Evolutionary conservation across 1,140 invertebrate genomes (phyloP).

Genomic region (Papilio machaon): DNA sequence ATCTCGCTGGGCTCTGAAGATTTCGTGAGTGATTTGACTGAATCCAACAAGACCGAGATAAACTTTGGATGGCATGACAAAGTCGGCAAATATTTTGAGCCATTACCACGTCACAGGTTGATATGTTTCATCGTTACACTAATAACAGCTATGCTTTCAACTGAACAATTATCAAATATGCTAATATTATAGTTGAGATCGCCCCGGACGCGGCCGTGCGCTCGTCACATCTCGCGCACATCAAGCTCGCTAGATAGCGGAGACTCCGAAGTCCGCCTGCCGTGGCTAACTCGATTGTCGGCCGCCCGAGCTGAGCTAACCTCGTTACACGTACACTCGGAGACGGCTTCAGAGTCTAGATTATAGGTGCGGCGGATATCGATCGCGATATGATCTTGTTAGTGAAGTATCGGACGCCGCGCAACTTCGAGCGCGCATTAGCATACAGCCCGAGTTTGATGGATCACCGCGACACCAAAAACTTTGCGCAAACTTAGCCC

Average conservation of each 20-base stretch:
- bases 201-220: not conserved
- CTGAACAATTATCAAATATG: not conserved
- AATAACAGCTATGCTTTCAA: not conserved
- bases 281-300: constrained; percentile 42
- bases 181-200: not conserved
- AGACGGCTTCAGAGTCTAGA: constrained; percentile 27
- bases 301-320: constrained; percentile 36
- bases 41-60: too few species aligned
- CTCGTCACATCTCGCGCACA: not conserved
- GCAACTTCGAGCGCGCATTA: constrained; percentile 40
- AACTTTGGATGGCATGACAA: not conserved
- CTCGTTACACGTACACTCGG: constrained; percentile 38
- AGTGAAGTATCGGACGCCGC: constrained; percentile 34
- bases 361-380: constrained; percentile 36
- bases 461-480: constrained; percentile 34
- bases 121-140: too few species aligned
- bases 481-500: not conserved
- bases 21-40: too few species aligned
- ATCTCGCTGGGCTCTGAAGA: too few species aligned
- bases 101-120: too few species aligned
- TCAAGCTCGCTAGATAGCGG: constrained; percentile 1
- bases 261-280: constrained; percentile 28
- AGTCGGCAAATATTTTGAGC: too few species aligned
- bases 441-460: constrained; percentile 35
- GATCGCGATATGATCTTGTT: constrained; percentile 43